phyloP scores from a whole-genome alignment of 2,797 vertebrate species.

The Anas capensis region DNA sequence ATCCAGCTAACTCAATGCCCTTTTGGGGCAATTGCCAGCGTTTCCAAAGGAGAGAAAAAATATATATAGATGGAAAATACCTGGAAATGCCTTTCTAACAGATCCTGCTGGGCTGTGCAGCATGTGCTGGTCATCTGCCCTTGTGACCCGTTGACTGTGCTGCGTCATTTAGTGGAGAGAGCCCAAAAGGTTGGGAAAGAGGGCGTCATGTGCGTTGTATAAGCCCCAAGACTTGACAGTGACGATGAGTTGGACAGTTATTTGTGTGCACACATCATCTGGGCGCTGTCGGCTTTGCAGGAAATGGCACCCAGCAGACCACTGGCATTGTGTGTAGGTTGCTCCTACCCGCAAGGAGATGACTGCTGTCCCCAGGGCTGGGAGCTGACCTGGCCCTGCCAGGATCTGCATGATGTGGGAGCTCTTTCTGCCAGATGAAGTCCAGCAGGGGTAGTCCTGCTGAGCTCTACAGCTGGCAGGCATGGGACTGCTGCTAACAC shows the following conservation, averaged over 20 bases:
- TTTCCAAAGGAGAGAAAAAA: not conserved
- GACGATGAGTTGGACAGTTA: not conserved
- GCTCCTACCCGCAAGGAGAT: not conserved
- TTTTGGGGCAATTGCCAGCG: not conserved
- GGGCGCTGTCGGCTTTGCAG: not conserved
- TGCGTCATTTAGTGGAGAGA: not conserved
- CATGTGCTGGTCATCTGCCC: not conserved
- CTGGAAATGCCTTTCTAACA: not conserved
- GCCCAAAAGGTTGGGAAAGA: not conserved
- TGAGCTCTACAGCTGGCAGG: not conserved
- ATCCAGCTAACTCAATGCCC: not conserved
- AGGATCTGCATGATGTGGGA: not conserved
- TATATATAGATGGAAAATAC: not conserved
- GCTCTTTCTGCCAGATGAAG: not conserved
- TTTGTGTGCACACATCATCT: rapidly evolving
- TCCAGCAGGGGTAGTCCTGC: not conserved
- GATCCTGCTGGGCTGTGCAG: not conserved
- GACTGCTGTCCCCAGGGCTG: not conserved
- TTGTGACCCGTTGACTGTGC: not conserved
- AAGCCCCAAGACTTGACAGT: not conserved
- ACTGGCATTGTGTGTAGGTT: rapidly evolving
- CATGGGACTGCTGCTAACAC: too few relatives aligned
- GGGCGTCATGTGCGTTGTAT: not conserved
- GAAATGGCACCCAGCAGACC: not conserved
- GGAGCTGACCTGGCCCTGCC: not conserved